Conservation (phyloP, 1,140 invertebrate species). For the Hirudo medicinalis region DNA sequence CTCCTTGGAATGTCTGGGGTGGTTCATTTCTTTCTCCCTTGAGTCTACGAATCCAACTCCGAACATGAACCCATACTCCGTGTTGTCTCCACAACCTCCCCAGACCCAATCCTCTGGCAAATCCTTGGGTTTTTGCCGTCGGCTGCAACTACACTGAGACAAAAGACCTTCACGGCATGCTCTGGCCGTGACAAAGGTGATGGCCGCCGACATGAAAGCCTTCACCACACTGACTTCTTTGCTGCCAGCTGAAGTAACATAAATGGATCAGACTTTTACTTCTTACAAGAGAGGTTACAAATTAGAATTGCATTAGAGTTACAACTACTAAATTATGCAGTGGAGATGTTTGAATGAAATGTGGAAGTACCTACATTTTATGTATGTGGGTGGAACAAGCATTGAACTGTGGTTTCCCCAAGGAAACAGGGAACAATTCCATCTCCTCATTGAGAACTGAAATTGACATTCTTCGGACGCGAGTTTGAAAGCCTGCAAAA, state of each 20-base stretch:
- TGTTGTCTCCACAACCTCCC: conserved; percentile 84
- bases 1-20: conserved; percentile 20
- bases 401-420: conserved; percentile 14
- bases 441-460: conserved; percentile 36
- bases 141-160: conserved; percentile 72
- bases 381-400: neutral
- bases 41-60: conserved; percentile 23
- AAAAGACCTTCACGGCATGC: conserved; percentile 77
- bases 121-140: conserved; percentile 59
- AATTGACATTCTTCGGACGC: conserved; percentile 38
- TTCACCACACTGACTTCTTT: conserved; percentile 79
- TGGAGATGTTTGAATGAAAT: neutral
- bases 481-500: conserved; percentile 34
- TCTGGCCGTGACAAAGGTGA: conserved; percentile 67
- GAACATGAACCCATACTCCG: conserved; percentile 70
- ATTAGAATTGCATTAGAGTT: neutral
- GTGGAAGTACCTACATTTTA: conserved; percentile 3
- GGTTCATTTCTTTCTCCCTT: conserved; percentile 22
- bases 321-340: neutral
- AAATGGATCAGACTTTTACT: neutral
- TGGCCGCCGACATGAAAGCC: conserved; percentile 72
- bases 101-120: conserved; percentile 79
- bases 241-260: conserved; percentile 51
- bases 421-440: conserved; percentile 38
- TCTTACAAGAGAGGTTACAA: neutral